Base-by-base conservation (phyloP, 2,797 vertebrate genomes). In the Helicolenus hilgendorfi region DNA sequence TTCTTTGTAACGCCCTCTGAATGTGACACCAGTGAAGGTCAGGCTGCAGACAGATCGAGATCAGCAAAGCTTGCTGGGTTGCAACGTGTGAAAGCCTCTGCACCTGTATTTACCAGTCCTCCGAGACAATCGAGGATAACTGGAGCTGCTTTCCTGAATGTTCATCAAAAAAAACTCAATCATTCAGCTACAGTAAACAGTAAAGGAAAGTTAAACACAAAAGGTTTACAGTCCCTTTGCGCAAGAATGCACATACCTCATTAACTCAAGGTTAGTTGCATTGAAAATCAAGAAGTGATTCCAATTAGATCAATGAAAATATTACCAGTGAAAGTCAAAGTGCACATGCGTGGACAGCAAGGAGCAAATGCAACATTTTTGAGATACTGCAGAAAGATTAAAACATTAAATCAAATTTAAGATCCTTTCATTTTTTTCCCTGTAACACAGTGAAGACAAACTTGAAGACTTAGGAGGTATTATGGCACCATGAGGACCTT, bases 11-110 rank as follows among this genome's bases (percentile, higher is more conserved):
- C 56, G 15, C 71, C 89, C 89, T 90, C 84, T 92, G 85, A 92
- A 92, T 93, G 92, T 96, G 98, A 96, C 96, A 94, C 96, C 89
- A 92, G 77, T 96, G 97, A 98, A 98, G 97, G 98, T 98, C 98
- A 96, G 86, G 91, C 94, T 96, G 96, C 73, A 93, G 91, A 95
- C 89, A 87, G 93, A 96, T 94, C 92, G 88, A 87, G 93, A 96
- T 94, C 92, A 89, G 91, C 90, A 93, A 89, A 88, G 90, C 91
- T 84, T 5, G 76, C 88, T 90, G 85, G 85, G 86, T 84, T 94
- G 89, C 90, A 89, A 85, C 11, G 77, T 89, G 94, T 92, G 84
- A 91, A 91, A 92, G 60, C 81, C 93, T 94, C 82, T 77, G 89
- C 91, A 90, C 86, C 84, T 89, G 91, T 86, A 92, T 93, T 92